Base-by-base conservation (phyloP, 2,797 vertebrate genomes). In the Onychomys leucogaster region DNA sequence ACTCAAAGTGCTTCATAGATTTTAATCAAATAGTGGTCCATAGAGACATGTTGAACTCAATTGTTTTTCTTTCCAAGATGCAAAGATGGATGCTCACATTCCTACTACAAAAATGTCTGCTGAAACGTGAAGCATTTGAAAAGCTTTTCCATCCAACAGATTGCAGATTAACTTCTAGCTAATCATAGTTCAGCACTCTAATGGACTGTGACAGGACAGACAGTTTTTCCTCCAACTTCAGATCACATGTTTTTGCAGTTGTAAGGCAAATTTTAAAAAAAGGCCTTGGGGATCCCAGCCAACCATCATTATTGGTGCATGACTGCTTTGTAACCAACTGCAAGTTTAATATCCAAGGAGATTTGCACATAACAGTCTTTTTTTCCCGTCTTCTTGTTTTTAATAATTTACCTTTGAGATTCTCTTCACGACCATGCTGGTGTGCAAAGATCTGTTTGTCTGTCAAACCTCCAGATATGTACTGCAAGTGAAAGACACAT, bases 391-490 rank as follows among this genome's bases (percentile, higher is more conserved):
- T 98, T 97, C 97, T 98, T 86, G 23, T 94, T 98, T 98, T 98
- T 96, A 98, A 98, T 99, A 98, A 98, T 99, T 98, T 98, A 98
- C 96, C 96, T 98, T 97, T 71, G 93, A 97, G 97, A 97, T 97
- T 97, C 95, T 98, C 94, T 98, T 98, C 98, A 96, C 52, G 76
- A 96, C 93, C 16, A 11, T 41, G 75, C 82, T 97, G 85, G 82
- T 97, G 96, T 98, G 84, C 92, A 98, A 98, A 97, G 94, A 98
- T 98, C 90, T 98, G 97, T 98, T 98, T 98, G 88, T 98, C 98
- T 98, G 95, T 98, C 98, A 98, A 92, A 98, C 84, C 46, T 97
- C 84, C 92, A 96, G 97, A 98, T 97, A 98, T 91, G 92, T 98
- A 94, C 80, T 89, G 89, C 95, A 93, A 98, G 92, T 97, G 97